These are phyloP conservation scores for Pimephales promelas DNA, from an alignment of 2,113 vertebrate species.

Conservation along the genomic window DNA sequence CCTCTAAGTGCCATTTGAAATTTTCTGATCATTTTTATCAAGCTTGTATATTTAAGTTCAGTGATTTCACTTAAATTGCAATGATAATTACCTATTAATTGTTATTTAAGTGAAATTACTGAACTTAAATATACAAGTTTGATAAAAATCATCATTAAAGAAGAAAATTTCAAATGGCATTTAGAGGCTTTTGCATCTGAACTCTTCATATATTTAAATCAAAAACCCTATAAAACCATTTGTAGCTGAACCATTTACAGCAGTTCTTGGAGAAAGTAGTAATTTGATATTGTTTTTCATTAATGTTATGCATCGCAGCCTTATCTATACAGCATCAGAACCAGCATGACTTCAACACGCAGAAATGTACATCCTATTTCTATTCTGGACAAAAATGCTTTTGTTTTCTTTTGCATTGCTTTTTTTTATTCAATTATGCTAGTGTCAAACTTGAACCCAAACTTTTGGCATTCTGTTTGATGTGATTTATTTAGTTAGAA, in stretches of 20 bases:
- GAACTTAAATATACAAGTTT: no score
- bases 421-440: background rate
- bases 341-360: slow-evolving; percentile 6
- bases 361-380: slow-evolving; percentile 2
- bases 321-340: slow-evolving; percentile 1
- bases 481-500: background rate
- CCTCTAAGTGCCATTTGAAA: no score
- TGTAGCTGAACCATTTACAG: background rate
- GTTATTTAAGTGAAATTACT: no score
- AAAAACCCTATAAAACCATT: background rate
- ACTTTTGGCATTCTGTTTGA: background rate
- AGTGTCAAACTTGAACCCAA: background rate
- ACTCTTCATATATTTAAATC: background rate
- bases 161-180: no score
- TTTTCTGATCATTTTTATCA: no score
- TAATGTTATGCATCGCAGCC: background rate
- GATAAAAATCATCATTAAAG: no score
- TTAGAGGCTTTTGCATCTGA: no score
- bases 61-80: no score
- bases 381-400: background rate
- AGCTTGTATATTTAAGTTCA: no score
- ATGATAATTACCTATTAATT: no score
- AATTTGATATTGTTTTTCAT: slow-evolving; percentile 5
- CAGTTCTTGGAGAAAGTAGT: background rate
- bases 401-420: background rate